A percentile compares a stretch with the other conserved stretches of the same genome.
Evolutionary conservation across 2,113 vertebrate genomes (phyloP).

Genomic region (Calidris pygmaea): DNA sequence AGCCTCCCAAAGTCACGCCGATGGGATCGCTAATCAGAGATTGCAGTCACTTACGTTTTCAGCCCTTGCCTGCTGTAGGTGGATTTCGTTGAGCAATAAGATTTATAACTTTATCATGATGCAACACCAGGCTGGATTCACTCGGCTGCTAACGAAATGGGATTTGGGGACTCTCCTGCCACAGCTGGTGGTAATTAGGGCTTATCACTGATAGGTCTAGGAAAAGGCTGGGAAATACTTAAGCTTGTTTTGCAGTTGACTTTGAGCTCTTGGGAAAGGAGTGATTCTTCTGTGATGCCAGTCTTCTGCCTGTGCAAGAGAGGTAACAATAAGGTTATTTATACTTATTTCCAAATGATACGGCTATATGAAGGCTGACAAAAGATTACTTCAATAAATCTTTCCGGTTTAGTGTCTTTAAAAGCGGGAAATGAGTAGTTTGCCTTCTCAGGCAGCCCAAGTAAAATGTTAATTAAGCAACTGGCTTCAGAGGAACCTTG

Average conservation of each 20-base stretch:
- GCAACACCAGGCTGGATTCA: neutral
- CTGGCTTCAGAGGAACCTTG: neutral
- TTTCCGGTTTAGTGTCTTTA: neutral
- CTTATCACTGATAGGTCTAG: constrained; percentile 17
- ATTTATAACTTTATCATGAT: neutral
- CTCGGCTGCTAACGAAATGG: neutral
- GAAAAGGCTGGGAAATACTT: constrained; percentile 30
- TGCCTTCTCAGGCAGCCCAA: neutral
- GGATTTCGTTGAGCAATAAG: neutral
- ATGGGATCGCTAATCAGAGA: constrained; percentile 5
- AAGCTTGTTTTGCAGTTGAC: neutral
- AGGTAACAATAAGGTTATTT: neutral
- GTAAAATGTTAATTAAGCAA: neutral
- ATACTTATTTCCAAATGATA: neutral
- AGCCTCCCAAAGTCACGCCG: neutral
- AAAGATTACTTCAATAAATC: neutral
- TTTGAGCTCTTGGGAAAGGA: neutral
- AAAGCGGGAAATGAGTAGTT: neutral
- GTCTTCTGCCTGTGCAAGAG: neutral
- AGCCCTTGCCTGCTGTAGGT: neutral
- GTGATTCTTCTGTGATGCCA: fast-evolving
- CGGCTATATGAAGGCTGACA: neutral
- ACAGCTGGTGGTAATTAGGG: constrained; percentile 28
- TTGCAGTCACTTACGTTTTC: neutral
- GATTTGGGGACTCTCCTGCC: neutral